Percentiles rank a stretch among this genome's conserved stretches.
These are phyloP conservation scores for Autographa gamma DNA, from an alignment of 2,888 invertebrate species.

Conservation along the genomic window DNA sequence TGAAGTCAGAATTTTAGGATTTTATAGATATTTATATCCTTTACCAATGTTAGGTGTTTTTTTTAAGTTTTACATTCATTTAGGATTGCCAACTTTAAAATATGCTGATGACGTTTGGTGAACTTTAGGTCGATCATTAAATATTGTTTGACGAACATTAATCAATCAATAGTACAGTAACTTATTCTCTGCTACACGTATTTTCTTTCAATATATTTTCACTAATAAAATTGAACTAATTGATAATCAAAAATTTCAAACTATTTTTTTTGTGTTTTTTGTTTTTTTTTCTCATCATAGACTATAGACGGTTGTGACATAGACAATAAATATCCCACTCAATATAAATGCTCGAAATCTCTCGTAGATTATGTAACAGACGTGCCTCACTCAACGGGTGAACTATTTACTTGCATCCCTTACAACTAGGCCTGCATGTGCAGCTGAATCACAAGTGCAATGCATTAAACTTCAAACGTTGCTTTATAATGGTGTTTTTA, in stretches of 20 bases:
- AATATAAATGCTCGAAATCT: slow-evolving; percentile 79
- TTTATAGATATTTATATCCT: too few relatives aligned
- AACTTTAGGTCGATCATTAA: background rate
- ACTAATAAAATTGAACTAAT: background rate
- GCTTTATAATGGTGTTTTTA: slow-evolving; percentile 16
- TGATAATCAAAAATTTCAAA: background rate
- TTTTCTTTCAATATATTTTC: background rate
- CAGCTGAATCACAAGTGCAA: slow-evolving; percentile 36
- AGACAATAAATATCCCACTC: slow-evolving; percentile 73
- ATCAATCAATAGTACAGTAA: background rate
- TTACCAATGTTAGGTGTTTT: too few relatives aligned
- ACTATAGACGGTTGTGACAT: slow-evolving; percentile 68
- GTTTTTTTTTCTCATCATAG: background rate
- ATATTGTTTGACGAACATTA: background rate
- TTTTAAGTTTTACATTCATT: too few relatives aligned
- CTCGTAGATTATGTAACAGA: slow-evolving; percentile 66
- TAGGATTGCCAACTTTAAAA: too few relatives aligned
- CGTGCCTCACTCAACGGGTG: slow-evolving; percentile 88
- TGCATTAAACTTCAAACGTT: slow-evolving; percentile 16
- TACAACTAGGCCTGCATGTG: slow-evolving; percentile 45
- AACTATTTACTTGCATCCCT: slow-evolving; percentile 65
- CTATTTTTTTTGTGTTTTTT: background rate
- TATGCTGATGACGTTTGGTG: background rate
- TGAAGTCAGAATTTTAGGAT: too few relatives aligned
- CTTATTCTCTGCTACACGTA: background rate